Percentiles rank a stretch among this genome's conserved stretches.
These are phyloP conservation scores for Melanotaenia parkinsoni DNA, from an alignment of 2,797 vertebrate species.

Conservation along the genomic window DNA sequence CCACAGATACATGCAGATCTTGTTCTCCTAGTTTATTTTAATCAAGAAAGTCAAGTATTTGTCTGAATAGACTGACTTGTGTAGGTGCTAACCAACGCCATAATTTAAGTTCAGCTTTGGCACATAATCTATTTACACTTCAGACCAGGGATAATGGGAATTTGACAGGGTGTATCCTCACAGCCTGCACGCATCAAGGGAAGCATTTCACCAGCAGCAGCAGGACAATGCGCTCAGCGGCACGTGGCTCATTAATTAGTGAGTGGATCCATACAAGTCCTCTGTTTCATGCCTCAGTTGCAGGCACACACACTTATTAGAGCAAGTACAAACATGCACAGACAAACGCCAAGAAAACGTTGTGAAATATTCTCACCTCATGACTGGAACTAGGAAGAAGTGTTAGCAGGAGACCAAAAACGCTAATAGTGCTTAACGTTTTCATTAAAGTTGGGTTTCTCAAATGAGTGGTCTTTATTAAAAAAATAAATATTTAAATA, in stretches of 20 bases:
- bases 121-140: neutral
- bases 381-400: slow-evolving; percentile 1
- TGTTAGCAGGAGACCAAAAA: too few relatives aligned
- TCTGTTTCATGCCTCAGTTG: slow-evolving; percentile 48
- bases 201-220: slow-evolving; percentile 51
- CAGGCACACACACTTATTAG: slow-evolving; percentile 17
- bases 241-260: slow-evolving; percentile 75
- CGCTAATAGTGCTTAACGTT: too few relatives aligned
- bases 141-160: slow-evolving; percentile 18
- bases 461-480: neutral
- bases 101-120: neutral
- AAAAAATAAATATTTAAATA: neutral
- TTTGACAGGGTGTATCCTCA: slow-evolving; percentile 15
- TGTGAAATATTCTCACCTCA: slow-evolving; percentile 19
- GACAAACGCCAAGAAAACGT: slow-evolving; percentile 30
- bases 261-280: slow-evolving; percentile 39
- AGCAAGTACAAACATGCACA: slow-evolving; percentile 31
- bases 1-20: neutral
- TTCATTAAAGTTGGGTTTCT: too few relatives aligned
- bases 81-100: neutral
- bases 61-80: neutral
- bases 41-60: neutral
- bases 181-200: slow-evolving; percentile 52
- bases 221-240: slow-evolving; percentile 56
- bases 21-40: neutral